Percentiles rank a stretch among this genome's conserved stretches.
phyloP scores from a whole-genome alignment of 2,797 vertebrate species.

The Sebastes wilsoni region DNA sequence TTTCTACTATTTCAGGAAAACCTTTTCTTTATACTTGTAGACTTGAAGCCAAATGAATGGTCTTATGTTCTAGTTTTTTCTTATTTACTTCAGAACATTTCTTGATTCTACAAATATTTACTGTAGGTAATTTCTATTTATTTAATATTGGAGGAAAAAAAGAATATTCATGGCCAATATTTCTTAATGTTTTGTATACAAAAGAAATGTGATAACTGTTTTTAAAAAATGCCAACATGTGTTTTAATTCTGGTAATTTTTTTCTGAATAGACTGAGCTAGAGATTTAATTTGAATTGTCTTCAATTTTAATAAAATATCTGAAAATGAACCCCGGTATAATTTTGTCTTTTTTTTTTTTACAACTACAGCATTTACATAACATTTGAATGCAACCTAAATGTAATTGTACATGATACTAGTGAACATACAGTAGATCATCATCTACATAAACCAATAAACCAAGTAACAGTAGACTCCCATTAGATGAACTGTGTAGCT shows the following conservation, averaged over 20 bases:
- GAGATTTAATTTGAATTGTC: slow-evolving; percentile 42
- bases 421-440: neutral
- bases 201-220: slow-evolving; percentile 37
- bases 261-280: slow-evolving; percentile 32
- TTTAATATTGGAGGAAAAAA: slow-evolving; percentile 50
- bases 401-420: neutral
- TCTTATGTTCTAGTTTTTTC: slow-evolving; percentile 27
- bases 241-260: slow-evolving; percentile 45
- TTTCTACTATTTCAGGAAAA: slow-evolving; percentile 28
- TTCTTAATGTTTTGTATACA: slow-evolving; percentile 58
- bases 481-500: neutral
- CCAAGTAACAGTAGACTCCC: neutral
- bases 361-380: neutral
- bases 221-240: slow-evolving; percentile 41
- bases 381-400: neutral
- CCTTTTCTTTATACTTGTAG: slow-evolving; percentile 32
- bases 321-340: neutral
- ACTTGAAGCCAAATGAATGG: slow-evolving; percentile 39
- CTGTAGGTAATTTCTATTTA: slow-evolving; percentile 70
- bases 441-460: neutral
- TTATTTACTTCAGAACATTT: slow-evolving; percentile 23
- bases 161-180: slow-evolving; percentile 36
- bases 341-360: neutral
- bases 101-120: slow-evolving; percentile 27
- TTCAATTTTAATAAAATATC: slow-evolving; percentile 61